Base-by-base conservation (phyloP, 2,113 vertebrate species). In the Sciurus niger region DNA sequence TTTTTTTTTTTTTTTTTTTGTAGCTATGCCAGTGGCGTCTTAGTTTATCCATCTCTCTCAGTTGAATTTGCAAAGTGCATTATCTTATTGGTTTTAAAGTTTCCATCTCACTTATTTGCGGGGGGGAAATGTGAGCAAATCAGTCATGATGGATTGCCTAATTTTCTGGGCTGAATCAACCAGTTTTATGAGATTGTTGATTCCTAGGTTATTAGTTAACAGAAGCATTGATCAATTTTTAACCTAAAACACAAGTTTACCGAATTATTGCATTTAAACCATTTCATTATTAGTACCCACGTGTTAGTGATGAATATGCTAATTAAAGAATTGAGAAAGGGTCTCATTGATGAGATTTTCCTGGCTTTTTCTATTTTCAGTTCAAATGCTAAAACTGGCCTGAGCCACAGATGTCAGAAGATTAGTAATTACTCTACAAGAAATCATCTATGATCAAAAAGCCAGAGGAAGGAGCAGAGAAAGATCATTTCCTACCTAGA, bases 71-170 rank as follows among this genome's bases (percentile, higher is more conserved):
- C 98, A 98, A 99, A 99, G 98, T 98, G 98, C 98, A 98, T 98
- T 99, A 99, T 99, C 98, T 99, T 99, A 99, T 98, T 98, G 98
- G 98, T 99, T 99, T 99, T 98, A 99, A 99, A 99, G 98, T 99
- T 99, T 98, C 98, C 98, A 98, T 98, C 98, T 98, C 98, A 98
- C 98, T 99, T 99, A 98, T 98, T 98, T 99, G 98, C 98, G 98
- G 97, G 93, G 93, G 98, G 97, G 98, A 98, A 99, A 99, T 99
- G 99, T 99, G 99, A 99, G 98, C 99, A 99, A 99, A 99, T 99
- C 99, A 99, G 98, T 98, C 98, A 99, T 99, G 99, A 99, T 99
- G 99, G 99, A 99, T 99, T 99, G 99, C 98, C 99, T 99, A 99
- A 99, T 99, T 99, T 99, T 99, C 99, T 99, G 98, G 99, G 98